phyloP scores from a whole-genome alignment of 2,113 vertebrate genomes.

The Alectura lathami region DNA sequence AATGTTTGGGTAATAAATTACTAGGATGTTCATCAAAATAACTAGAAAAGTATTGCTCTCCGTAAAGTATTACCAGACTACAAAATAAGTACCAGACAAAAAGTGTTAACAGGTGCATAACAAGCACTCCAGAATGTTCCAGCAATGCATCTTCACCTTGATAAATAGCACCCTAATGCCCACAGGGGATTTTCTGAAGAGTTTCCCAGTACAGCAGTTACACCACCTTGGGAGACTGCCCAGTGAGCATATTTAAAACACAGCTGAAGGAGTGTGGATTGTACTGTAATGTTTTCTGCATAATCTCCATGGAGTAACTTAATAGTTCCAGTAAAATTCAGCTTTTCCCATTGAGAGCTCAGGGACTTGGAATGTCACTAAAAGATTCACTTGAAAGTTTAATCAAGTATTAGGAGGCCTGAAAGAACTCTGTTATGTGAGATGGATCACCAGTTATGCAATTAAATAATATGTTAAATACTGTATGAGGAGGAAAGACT shows the following conservation, averaged over 20 bases:
- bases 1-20: not conserved
- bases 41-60: not conserved
- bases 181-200: not conserved
- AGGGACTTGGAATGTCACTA: not conserved
- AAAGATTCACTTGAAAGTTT: not conserved
- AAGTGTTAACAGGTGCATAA: constrained; percentile 33
- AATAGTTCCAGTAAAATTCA: not conserved
- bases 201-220: not conserved
- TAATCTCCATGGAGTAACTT: not conserved
- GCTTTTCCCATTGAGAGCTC: not conserved
- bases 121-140: not conserved
- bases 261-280: not conserved
- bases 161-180: not conserved
- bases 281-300: not conserved
- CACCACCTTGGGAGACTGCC: not conserved
- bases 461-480: not conserved
- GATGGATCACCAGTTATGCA: not conserved
- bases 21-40: constrained; percentile 2
- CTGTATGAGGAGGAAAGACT: not conserved
- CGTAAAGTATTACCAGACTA: constrained; percentile 42
- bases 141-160: not conserved
- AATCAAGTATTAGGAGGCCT: not conserved
- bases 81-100: not conserved
- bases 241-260: not conserved
- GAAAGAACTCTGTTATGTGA: not conserved